A percentile compares a stretch with the other conserved stretches of the same genome.
phyloP scores from a whole-genome alignment of 2,888 invertebrate genomes.

The Heliconius cydno region DNA sequence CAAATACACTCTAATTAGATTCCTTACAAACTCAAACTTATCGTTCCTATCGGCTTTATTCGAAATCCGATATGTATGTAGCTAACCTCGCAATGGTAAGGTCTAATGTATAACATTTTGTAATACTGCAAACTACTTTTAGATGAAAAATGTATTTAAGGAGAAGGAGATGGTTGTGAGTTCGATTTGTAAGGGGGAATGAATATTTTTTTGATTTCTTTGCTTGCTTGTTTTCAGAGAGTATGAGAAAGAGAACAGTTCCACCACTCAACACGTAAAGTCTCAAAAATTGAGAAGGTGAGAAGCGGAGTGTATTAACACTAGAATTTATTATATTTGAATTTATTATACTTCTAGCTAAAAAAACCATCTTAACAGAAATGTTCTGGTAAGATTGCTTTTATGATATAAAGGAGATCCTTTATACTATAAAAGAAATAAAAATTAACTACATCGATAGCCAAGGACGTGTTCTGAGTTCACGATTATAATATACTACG shows the following conservation, averaged over 20 bases:
- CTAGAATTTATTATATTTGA: no score
- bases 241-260: no score
- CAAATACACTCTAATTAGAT: not conserved
- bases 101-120: constrained; percentile 5
- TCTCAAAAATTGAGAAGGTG: no score
- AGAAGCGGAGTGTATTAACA: no score
- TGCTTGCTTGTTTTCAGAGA: no score
- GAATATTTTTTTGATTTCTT: no score
- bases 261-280: no score
- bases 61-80: constrained; percentile 16
- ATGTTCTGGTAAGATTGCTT: not conserved
- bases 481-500: constrained; percentile 1
- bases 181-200: not conserved
- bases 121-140: not conserved
- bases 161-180: not conserved
- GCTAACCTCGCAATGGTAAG: not conserved
- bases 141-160: not conserved
- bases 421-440: constrained; percentile 1
- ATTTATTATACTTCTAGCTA: no score
- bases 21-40: constrained; percentile 15
- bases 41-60: constrained; percentile 22
- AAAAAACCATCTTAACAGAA: not conserved
- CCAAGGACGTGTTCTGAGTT: constrained; percentile 6
- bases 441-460: constrained; percentile 15
- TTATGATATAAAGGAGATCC: no score